These are phyloP conservation scores for Megalops cyprinoides DNA, from an alignment of 2,797 vertebrate genomes.

Conservation along the genomic window DNA sequence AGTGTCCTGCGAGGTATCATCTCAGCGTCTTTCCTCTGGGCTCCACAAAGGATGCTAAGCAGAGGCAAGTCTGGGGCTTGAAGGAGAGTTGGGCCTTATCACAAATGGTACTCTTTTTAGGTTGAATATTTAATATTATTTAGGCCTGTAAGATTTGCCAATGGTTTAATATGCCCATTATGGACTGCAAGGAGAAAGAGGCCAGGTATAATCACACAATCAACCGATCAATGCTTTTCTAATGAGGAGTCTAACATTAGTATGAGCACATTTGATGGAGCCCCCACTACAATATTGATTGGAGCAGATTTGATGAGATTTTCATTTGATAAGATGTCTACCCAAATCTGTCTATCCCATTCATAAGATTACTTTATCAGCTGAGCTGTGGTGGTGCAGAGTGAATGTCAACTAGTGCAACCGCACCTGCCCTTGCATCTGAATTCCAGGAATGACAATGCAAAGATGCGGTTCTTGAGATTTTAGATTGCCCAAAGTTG, in stretches of 20 bases:
- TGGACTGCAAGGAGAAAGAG: not conserved
- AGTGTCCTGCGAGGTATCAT: not conserved
- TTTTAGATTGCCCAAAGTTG: not conserved
- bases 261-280: not conserved
- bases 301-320: slow-evolving; percentile 1
- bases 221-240: not conserved
- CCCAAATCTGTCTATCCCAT: not conserved
- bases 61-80: not conserved
- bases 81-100: too few relatives aligned
- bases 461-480: not conserved
- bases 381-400: not conserved
- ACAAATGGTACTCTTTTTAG: not conserved
- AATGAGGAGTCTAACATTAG: not conserved
- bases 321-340: not conserved
- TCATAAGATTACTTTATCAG: slow-evolving; percentile 1
- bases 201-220: not conserved
- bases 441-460: not conserved
- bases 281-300: not conserved
- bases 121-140: not conserved
- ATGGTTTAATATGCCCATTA: not conserved
- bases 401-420: not conserved
- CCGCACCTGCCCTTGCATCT: not conserved
- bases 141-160: not conserved
- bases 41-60: not conserved
- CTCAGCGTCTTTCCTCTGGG: not conserved